These are phyloP conservation scores for Sympetrum striolatum DNA, from an alignment of 2,888 invertebrate genomes.

Conservation along the genomic window DNA sequence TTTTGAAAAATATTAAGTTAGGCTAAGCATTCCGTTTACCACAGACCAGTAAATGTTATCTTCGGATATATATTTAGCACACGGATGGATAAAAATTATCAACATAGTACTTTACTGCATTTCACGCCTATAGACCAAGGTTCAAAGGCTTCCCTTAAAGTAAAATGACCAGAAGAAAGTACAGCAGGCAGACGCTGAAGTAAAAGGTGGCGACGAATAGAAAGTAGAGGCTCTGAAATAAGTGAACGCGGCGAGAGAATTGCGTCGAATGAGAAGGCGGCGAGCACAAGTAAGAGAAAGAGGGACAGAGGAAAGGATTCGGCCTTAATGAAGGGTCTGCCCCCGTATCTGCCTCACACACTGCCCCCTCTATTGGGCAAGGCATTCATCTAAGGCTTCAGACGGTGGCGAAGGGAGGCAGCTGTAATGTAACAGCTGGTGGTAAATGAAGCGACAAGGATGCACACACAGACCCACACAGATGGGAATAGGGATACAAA, in stretches of 20 bases:
- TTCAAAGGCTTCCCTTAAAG: too few relatives aligned
- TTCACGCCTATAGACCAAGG: too few relatives aligned
- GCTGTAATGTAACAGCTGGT: constrained; percentile 17
- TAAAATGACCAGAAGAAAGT: too few relatives aligned
- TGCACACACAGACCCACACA: not conserved
- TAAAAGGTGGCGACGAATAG: not conserved
- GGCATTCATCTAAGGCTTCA: constrained; percentile 2
- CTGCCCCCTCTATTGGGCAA: not conserved
- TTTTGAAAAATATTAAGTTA: too few relatives aligned
- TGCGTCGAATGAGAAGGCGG: not conserved
- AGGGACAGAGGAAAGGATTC: not conserved
- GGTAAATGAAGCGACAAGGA: constrained; percentile 10
- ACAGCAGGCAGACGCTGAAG: too few relatives aligned
- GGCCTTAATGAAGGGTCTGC: not conserved
- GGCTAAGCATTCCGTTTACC: too few relatives aligned
- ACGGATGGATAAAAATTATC: too few relatives aligned
- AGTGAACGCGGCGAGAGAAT: not conserved
- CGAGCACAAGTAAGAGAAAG: not conserved
- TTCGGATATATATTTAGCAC: too few relatives aligned
- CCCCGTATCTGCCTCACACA: not conserved
- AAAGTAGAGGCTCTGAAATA: not conserved
- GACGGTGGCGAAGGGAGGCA: not conserved
- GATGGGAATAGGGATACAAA: too few relatives aligned
- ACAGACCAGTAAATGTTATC: too few relatives aligned
- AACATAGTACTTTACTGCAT: too few relatives aligned